Base-by-base conservation (phyloP, 2,888 invertebrate species). In the Metallyticus violacea region DNA sequence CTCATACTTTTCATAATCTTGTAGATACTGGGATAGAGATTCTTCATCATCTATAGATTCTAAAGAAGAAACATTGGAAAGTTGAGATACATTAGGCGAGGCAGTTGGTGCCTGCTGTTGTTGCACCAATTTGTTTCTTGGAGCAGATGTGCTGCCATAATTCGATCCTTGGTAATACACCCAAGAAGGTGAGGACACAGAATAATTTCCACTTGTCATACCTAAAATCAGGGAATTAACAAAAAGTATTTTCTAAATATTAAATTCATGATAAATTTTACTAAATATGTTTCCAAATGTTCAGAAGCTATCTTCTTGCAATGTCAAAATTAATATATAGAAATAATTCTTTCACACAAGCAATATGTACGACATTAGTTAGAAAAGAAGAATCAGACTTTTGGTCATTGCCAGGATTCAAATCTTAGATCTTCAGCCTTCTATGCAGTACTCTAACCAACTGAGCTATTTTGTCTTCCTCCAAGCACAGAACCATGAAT, bases 1-100 rank as follows among this genome's bases (percentile, higher is more conserved):
- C 85, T 89, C 89, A 80, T 88, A 86, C 25, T 87, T 87, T 29
- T 88, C 88, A 85, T 86, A 91, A 81, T 91, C 91, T 90, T 91
- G 92, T 78, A 94, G 90, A 90, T 93, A 93, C 85, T 92, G 90
- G 26, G 91, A 91, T 76, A 94, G 90, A 22, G 91, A 91, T 40
- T 91, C 90, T 87, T 93, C 93, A 89, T 94, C 93, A 0, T 91
- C 92, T 83, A 94, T 93, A 15, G 86, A 81, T n/a, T 85, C 85
- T 7, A 85, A 77, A 22, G 85, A 85, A 26, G 86, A 86, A 40
- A 86, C n/a, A 62, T 30, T 86, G 76, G 87, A 76, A 27, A 77
- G 2, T 25, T 83, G 83, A n/a, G 83, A 77, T 27, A 76, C 22
- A 62, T 62, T 15, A 84, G 77, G 26, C 28, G 82, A 26, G 27